phyloP scores from a whole-genome alignment of 2,113 vertebrate species.

The Austrofundulus limnaeus region DNA sequence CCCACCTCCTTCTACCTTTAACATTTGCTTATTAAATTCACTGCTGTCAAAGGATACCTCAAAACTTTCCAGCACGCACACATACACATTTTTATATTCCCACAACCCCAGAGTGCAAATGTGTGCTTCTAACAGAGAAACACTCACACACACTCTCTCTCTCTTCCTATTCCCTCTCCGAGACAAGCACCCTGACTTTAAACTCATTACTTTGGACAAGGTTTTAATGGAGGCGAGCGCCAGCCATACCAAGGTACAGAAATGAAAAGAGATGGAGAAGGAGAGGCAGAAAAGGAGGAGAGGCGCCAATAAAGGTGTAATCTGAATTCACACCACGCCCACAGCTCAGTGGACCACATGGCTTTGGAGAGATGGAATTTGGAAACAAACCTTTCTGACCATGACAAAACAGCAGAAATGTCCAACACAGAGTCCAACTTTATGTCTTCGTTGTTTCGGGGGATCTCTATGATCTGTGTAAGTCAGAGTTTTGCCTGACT shows the following conservation, averaged over 20 bases:
- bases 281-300: conserved; percentile 12
- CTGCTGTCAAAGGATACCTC: conserved; percentile 72
- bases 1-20: conserved; percentile 53
- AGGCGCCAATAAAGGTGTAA: conserved; percentile 34
- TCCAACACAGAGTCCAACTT: background rate
- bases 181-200: conserved; percentile 58
- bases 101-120: conserved; percentile 33
- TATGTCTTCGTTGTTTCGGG: background rate
- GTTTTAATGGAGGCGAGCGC: conserved; percentile 63
- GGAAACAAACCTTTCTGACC: conserved; percentile 4
- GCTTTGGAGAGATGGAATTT: conserved; percentile 2
- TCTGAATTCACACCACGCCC: conserved; percentile 27
- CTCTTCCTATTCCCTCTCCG: conserved; percentile 32
- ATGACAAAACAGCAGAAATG: background rate
- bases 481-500: conserved; percentile 43
- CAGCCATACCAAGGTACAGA: conserved; percentile 25
- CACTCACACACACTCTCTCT: conserved; percentile 17
- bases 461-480: background rate
- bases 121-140: background rate
- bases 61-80: conserved; percentile 46
- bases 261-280: conserved; percentile 30
- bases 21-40: conserved; percentile 72
- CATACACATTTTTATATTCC: conserved; percentile 39
- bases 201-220: conserved; percentile 73
- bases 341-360: conserved; percentile 21